phyloP scores from a whole-genome alignment of 2,888 invertebrate species.

The Crioceris asparagi region DNA sequence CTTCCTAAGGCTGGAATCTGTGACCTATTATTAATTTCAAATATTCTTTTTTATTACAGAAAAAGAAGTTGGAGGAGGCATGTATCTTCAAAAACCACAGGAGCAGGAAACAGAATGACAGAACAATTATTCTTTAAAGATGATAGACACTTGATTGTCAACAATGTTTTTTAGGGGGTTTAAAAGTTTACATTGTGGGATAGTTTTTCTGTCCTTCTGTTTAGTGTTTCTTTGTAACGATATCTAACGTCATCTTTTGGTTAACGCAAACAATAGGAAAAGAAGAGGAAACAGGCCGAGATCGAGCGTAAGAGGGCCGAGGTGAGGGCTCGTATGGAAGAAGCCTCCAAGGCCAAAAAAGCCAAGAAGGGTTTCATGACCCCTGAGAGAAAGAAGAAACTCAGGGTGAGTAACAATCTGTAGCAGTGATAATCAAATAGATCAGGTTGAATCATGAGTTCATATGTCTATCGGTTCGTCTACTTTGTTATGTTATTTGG shows the following conservation, averaged over 20 bases:
- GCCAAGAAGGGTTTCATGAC: conserved; percentile 99
- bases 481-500: too few species aligned
- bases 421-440: not conserved
- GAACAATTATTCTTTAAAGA: too few species aligned
- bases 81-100: conserved; percentile 34
- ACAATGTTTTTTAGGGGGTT: not conserved
- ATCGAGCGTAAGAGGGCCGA: conserved; percentile 98
- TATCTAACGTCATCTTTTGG: conserved; percentile 1
- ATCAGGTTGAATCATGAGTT: too few species aligned
- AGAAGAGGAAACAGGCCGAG: conserved; percentile 95
- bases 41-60: conserved; percentile 52
- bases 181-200: not conserved
- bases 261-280: conserved; percentile 54
- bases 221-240: not conserved
- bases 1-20: not conserved
- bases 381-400: conserved; percentile 99
- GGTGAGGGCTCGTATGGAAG: conserved; percentile 97
- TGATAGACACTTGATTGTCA: not conserved
- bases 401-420: conserved; percentile 74
- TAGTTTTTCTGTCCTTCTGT: not conserved
- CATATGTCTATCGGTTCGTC: too few species aligned
- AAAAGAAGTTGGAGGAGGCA: conserved; percentile 72
- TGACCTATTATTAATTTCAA: conserved; percentile 9
- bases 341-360: conserved; percentile 96
- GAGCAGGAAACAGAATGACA: not conserved